Percentiles rank a stretch among this genome's conserved stretches.
Evolutionary conservation across 2,113 vertebrate genomes (phyloP).

Genomic region (Gnathonemus echidnorhynchus): DNA sequence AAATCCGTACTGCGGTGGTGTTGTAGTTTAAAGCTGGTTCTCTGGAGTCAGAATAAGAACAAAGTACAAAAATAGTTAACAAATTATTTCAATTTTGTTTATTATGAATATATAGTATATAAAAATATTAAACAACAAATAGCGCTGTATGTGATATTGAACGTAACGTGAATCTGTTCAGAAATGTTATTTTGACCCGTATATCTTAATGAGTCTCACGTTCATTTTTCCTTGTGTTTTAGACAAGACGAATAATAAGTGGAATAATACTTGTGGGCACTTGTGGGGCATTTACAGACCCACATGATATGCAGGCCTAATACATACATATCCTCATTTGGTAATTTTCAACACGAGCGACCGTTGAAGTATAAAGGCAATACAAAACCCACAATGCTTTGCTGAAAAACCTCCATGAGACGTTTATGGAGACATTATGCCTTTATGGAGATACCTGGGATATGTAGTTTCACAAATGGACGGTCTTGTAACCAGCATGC

Average conservation of each 20-base stretch:
- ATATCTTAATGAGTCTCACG: not conserved
- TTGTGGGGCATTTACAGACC: not conserved
- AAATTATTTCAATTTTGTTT: not conserved
- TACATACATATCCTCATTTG: not conserved
- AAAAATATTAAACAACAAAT: not conserved
- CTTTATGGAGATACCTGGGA: not conserved
- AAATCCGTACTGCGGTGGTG: not conserved
- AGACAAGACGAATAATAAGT: not conserved
- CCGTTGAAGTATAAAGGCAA: slow-evolving; percentile 23
- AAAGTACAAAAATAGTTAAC: not conserved
- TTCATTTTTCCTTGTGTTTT: not conserved
- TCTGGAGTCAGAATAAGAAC: not conserved
- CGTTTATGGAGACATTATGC: not conserved
- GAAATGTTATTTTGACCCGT: not conserved
- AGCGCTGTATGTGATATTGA: not conserved
- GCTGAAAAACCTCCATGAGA: not conserved
- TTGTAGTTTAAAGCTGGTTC: not conserved
- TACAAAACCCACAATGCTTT: slow-evolving; percentile 43
- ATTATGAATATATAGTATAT: not conserved
- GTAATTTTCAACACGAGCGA: not conserved
- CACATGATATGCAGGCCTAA: not conserved
- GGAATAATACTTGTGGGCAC: not conserved
- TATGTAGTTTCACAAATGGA: not conserved
- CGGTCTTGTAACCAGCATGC: not conserved
- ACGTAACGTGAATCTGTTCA: not conserved